Base-by-base conservation (phyloP, 1,140 invertebrate genomes). In the Lasaia peninsularis region DNA sequence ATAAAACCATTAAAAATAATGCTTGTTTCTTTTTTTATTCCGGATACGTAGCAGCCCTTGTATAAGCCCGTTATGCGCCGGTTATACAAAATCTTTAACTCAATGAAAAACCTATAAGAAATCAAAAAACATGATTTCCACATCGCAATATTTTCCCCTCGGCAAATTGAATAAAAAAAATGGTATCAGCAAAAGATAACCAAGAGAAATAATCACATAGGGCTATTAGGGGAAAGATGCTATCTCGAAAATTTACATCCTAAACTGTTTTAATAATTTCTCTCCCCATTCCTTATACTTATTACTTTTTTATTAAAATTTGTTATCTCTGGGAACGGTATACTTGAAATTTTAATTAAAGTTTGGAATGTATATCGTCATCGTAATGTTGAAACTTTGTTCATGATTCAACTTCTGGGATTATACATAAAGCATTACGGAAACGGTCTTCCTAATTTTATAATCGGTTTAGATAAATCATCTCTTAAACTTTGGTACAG, bases 331-430 rank as follows among this genome's bases (percentile, higher is more conserved):
- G 21, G 12, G 20, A 40, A 34, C 60, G 53, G 40, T 59, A 65
- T 63, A 56, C 57, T 70, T 70, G 64, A 73, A 71, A 75, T 74
- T 80, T 78, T 77, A 81, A 78, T 81, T 81, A 77, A 78, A 81
- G 53, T 75, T 81, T 50, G 52, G 69, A 68, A 70, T 70, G 60
- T 75, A 64, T 57, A 65, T 60, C 62, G 52, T 65, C 58, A 62
- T 61, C 55, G 54, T 62, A 62, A 63, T 56, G 60, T 56, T 53
- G 28, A 53, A 71, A 69, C 58, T 80, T 78, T 66, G 44, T 44
- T 62, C 66, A 73, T 80, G 77, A 80, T 67, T 77, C 69, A 72
- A 59, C 63, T 66, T 63, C 55, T 52, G 52, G 56, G 68, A 71
- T 66, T 59, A 56, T 20, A 44, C 20, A 28, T 55, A 55, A 31